Base-by-base conservation (phyloP, 2,113 vertebrate genomes). In the Lethenteron reissneri region DNA sequence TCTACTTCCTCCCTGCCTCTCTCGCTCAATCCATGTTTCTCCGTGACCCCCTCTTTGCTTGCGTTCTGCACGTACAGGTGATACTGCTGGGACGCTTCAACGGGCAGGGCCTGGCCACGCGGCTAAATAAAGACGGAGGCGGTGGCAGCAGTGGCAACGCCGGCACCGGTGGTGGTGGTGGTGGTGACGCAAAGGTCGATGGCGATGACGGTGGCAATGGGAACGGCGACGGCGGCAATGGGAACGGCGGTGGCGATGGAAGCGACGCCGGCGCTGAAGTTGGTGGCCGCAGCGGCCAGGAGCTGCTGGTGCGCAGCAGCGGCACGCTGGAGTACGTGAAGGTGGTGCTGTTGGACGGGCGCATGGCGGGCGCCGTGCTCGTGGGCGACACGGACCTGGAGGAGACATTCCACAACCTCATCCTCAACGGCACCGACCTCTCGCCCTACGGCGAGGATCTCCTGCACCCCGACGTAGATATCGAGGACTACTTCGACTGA, bases 401-500 rank as follows among this genome's bases (percentile, higher is more conserved):
- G 75, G 94, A 97, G 82, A 99, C 94, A 4, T 99, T 99, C 78
- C 92, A 99, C 78, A 97, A 99, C 76, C 77, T 99, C 17, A 99
- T 99, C 76, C 83, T 96, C 75, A 99, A 99, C 78, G 87, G 86
- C 13, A 99, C 95, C 88, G 88, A 99, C 75, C 83, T 99, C 75
- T 89, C 89, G 1, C 76, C 78, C 2, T 99, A 95, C 4, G 86
- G 89, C 71, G 88, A 89, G 76, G 81, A 90, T 21, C 83, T 99
- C 11, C 82, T 99, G 57, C 85, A 99, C 79, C 91, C 94, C 56
- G 77, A 85, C 76, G 80, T 99, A 57, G 92, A 99, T 58, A 88
- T 99, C 73, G 92, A 99, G 78, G 92, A 99, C 79, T 99, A 99
- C 78, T 99, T 99, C 75, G 94, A 99, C 73, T 97, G 76, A 88